Percentiles rank a stretch among this genome's conserved stretches.
Conservation (phyloP, 2,113 vertebrate genomes). For the Cygnus buccinator region DNA sequence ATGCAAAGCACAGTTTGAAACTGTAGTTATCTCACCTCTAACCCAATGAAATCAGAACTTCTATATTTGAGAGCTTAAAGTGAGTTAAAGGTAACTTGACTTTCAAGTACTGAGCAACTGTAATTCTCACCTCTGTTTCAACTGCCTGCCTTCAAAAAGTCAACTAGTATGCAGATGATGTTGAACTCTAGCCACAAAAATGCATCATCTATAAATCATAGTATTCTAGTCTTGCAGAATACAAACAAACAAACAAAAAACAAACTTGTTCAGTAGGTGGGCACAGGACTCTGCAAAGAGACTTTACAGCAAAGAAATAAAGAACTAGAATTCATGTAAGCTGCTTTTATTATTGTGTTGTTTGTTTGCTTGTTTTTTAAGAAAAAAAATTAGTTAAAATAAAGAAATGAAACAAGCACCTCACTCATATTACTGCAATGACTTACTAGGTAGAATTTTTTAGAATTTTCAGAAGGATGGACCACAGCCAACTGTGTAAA, state of each 20-base stretch:
- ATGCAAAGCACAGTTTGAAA: neutral
- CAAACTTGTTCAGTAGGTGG: neutral
- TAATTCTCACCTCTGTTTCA: neutral
- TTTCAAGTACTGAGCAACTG: neutral
- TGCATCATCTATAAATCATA: neutral
- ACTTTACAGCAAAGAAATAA: neutral
- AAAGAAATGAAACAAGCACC: neutral
- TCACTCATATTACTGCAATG: neutral
- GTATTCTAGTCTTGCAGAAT: neutral
- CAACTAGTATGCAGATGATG: neutral
- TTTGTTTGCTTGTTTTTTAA: neutral
- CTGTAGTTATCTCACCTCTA: neutral
- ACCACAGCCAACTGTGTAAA: neutral
- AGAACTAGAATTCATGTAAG: neutral
- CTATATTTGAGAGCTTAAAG: neutral
- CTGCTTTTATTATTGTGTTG: neutral
- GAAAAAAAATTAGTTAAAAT: neutral
- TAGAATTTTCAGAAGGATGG: neutral
- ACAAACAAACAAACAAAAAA: no score
- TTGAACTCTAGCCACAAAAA: neutral
- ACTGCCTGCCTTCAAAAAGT: neutral
- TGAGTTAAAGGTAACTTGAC: neutral
- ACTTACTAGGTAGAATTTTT: neutral
- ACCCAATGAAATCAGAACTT: neutral
- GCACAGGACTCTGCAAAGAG: neutral